A percentile compares a stretch with the other conserved stretches of the same genome.
phyloP scores from a whole-genome alignment of 1,140 invertebrate genomes.

The Hylyphantes graminicola region DNA sequence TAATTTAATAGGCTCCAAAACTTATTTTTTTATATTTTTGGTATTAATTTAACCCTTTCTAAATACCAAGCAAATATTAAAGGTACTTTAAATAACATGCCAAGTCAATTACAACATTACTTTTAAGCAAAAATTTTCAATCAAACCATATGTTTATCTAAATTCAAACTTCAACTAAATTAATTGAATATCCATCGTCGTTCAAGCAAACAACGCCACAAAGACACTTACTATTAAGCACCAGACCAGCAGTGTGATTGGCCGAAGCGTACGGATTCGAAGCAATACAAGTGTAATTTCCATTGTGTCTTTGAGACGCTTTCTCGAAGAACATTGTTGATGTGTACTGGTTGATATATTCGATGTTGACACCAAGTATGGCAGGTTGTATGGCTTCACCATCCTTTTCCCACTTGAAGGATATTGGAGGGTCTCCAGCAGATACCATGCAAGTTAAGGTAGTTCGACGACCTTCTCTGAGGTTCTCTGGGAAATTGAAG shows the following conservation, averaged over 20 bases:
- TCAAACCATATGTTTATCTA: too few relatives aligned
- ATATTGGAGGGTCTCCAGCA: constrained; percentile 68
- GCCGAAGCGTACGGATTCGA: constrained; percentile 67
- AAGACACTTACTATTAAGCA: constrained; percentile 67
- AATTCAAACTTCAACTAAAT: too few relatives aligned
- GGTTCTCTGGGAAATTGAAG: constrained; percentile 75
- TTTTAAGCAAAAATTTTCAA: too few relatives aligned
- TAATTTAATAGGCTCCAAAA: too few relatives aligned
- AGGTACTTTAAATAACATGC: too few relatives aligned
- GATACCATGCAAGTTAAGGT: constrained; percentile 72
- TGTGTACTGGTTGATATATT: constrained; percentile 57
- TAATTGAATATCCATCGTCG: too few relatives aligned
- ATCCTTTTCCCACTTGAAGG: constrained; percentile 68
- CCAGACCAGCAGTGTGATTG: constrained; percentile 67
- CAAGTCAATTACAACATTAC: too few relatives aligned
- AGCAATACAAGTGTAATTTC: constrained; percentile 70
- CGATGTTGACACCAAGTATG: constrained; percentile 66
- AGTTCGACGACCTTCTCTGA: constrained; percentile 76
- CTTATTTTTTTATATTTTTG: too few relatives aligned
- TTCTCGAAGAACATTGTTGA: constrained; percentile 62
- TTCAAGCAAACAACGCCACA: not conserved
- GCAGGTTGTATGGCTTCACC: constrained; percentile 69
- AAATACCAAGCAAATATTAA: too few relatives aligned
- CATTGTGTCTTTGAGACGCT: constrained; percentile 67
- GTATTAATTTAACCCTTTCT: too few relatives aligned